phyloP scores from a whole-genome alignment of 2,113 vertebrate species.

The Barnardius zonarius region DNA sequence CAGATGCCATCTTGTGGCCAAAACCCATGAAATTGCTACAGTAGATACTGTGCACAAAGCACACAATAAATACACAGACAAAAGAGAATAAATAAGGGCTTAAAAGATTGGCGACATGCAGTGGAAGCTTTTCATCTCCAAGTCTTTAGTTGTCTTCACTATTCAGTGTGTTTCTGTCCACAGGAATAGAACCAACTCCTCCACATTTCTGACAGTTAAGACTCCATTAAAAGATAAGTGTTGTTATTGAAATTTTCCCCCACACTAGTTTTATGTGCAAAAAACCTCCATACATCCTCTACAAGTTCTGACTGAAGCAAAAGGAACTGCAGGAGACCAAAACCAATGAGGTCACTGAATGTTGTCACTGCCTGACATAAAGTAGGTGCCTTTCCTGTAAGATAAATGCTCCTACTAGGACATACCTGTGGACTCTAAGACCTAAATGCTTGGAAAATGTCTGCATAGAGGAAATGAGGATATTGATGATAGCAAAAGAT shows the following conservation, averaged over 20 bases:
- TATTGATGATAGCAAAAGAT: not conserved
- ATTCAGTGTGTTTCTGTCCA: not conserved
- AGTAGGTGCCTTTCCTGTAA: not conserved
- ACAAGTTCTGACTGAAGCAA: not conserved
- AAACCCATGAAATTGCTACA: not conserved
- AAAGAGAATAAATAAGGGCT: not conserved
- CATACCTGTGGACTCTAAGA: not conserved
- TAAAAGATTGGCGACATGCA: not conserved
- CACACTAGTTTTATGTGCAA: not conserved
- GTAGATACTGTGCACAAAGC: not conserved
- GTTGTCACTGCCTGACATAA: not conserved
- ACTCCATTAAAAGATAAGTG: not conserved
- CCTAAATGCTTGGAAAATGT: not conserved
- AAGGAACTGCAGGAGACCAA: not conserved
- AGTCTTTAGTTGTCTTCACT: not conserved
- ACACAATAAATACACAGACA: not conserved
- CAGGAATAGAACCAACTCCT: not conserved
- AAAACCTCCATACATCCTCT: not conserved
- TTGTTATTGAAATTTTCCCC: not conserved
- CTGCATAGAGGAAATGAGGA: not conserved
- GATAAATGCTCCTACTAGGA: not conserved
- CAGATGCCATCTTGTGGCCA: conserved; percentile 70
- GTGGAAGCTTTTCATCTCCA: not conserved
- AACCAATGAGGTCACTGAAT: not conserved
- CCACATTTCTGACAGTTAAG: not conserved